Percentiles rank a stretch among this genome's conserved stretches.
Conservation (phyloP, 2,113 vertebrate genomes). For the Chionomys nivalis region DNA sequence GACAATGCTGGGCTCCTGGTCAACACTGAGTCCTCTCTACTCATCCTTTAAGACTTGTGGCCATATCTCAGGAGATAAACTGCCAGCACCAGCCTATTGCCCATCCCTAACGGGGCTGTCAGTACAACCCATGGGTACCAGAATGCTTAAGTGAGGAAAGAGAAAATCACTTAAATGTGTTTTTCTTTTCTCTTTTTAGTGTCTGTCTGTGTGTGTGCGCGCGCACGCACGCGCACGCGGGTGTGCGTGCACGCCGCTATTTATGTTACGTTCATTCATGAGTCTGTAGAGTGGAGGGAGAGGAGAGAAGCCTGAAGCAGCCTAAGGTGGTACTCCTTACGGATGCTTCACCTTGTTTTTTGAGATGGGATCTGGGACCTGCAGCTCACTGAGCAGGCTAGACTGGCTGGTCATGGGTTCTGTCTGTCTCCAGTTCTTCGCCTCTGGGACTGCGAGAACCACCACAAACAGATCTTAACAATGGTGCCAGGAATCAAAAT, state of each 20-base stretch:
- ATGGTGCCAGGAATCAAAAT: neutral
- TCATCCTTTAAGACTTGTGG: constrained; percentile 66
- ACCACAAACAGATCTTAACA: neutral
- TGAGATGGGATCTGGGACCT: neutral
- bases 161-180: neutral
- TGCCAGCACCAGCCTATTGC: constrained; percentile 46
- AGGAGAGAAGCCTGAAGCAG: neutral
- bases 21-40: constrained; percentile 69
- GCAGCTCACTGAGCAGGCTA: neutral
- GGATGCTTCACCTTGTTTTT: neutral
- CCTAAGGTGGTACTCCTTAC: neutral
- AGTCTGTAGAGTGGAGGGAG: too few relatives aligned
- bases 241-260: neutral
- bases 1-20: constrained; percentile 66
- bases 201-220: too few relatives aligned
- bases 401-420: neutral
- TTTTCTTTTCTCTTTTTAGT: too few relatives aligned
- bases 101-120: constrained; percentile 75
- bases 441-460: neutral
- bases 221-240: too few relatives aligned
- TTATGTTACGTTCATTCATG: neutral
- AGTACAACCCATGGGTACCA: neutral
- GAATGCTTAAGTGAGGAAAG: neutral
- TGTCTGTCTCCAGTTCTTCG: neutral
- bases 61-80: constrained; percentile 58